Conservation (phyloP, 2,797 vertebrate species). For the Anas bahamensis region DNA sequence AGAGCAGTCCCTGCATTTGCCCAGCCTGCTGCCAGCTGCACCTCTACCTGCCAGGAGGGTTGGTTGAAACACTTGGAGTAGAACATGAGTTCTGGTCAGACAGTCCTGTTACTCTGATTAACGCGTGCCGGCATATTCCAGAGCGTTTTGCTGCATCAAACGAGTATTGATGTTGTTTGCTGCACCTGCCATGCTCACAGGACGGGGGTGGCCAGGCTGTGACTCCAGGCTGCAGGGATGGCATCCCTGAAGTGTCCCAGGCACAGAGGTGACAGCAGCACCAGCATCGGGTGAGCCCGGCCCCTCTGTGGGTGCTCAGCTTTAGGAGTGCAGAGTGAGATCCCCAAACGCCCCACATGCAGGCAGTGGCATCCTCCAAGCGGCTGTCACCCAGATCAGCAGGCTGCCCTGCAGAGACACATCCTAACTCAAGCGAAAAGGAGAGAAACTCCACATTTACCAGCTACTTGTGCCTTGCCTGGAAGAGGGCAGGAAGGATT, state of each 20-base stretch:
- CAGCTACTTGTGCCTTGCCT: neutral
- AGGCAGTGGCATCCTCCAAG: neutral
- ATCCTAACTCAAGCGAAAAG: neutral
- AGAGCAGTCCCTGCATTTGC: neutral
- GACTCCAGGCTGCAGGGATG: neutral
- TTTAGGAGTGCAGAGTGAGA: neutral
- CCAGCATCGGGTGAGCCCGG: neutral
- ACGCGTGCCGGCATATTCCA: neutral
- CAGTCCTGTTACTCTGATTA: neutral
- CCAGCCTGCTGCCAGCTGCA: neutral
- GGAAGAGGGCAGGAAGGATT: neutral
- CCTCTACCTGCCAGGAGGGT: neutral
- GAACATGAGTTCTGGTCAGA: neutral
- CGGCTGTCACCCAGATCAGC: neutral
- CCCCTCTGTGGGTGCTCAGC: neutral
- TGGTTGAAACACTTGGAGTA: neutral
- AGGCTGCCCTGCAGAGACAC: neutral
- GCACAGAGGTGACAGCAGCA: neutral
- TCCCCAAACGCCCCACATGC: fast-evolving
- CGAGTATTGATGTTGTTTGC: neutral
- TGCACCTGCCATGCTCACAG: neutral
- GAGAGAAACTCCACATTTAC: neutral
- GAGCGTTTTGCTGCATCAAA: neutral
- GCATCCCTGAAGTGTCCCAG: too few relatives aligned
- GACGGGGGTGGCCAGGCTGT: neutral